phyloP scores from a whole-genome alignment of 2,888 invertebrate species.

The Gerris lacustris region DNA sequence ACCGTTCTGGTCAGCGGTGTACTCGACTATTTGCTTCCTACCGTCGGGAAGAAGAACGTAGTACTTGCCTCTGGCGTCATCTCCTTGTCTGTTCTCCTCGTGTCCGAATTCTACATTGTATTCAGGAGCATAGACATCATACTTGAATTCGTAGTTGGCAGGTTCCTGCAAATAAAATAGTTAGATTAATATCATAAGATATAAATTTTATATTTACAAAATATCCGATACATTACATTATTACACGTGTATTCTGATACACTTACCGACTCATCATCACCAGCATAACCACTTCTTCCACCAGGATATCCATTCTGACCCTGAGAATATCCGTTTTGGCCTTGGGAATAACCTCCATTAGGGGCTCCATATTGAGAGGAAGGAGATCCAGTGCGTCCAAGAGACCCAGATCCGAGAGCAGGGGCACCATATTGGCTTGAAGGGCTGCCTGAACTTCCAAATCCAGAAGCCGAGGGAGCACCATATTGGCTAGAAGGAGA shows the following conservation, averaged over 20 bases:
- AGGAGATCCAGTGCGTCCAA: constrained; percentile 31
- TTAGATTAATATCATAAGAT: background rate
- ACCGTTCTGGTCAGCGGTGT: constrained; percentile 69
- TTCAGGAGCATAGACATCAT: constrained; percentile 68
- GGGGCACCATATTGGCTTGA: constrained; percentile 24
- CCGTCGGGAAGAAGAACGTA: constrained; percentile 77
- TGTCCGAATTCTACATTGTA: constrained; percentile 71
- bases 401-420: constrained; percentile 15
- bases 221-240: no score
- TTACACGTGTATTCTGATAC: background rate
- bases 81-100: constrained; percentile 70
- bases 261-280: constrained; percentile 30
- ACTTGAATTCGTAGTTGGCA: constrained; percentile 75
- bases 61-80: constrained; percentile 69
- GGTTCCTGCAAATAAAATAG: constrained; percentile 49
- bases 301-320: constrained; percentile 25
- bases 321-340: constrained; percentile 15
- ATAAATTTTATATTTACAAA: no score
- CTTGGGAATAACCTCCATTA: constrained; percentile 20
- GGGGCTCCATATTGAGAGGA: constrained; percentile 33
- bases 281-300: constrained; percentile 35
- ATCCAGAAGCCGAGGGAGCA: constrained; percentile 15
- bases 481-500: constrained; percentile 14
- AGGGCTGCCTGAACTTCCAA: constrained; percentile 17
- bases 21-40: constrained; percentile 73